A percentile compares a stretch with the other conserved stretches of the same genome.
Conservation (phyloP, 2,888 invertebrate genomes). For the Pterostichus madidus region DNA sequence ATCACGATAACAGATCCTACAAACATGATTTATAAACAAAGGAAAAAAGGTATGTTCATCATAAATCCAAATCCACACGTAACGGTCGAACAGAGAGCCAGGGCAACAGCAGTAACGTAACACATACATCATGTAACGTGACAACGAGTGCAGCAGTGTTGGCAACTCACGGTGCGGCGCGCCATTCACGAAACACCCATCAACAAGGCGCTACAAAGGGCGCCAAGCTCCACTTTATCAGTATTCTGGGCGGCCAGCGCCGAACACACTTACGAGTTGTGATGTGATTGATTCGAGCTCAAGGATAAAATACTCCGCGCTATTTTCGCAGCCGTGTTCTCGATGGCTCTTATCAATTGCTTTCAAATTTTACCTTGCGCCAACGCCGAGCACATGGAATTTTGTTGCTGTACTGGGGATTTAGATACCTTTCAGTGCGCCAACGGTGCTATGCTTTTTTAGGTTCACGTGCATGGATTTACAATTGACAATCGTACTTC, state of each 20-base stretch:
- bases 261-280: conserved; percentile 61
- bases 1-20: too few relatives aligned
- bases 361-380: conserved; percentile 64
- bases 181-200: conserved; percentile 48
- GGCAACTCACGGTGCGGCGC: conserved; percentile 21
- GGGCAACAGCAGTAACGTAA: not conserved
- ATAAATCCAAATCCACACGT: too few relatives aligned
- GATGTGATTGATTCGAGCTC: conserved; percentile 66
- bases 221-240: conserved; percentile 56
- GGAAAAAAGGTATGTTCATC: too few relatives aligned
- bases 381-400: conserved; percentile 20
- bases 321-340: conserved; percentile 60
- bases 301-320: conserved; percentile 65
- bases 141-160: conserved; percentile 32
- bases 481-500: conserved; percentile 25
- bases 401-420: conserved; percentile 54
- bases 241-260: conserved; percentile 59
- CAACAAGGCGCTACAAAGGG: conserved; percentile 37
- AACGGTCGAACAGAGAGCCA: too few relatives aligned
- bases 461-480: conserved; percentile 10
- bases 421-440: conserved; percentile 45
- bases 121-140: conserved; percentile 45
- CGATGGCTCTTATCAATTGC: conserved; percentile 67
- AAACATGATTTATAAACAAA: too few relatives aligned
- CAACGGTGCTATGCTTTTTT: not conserved